Evolutionary conservation across 2,113 vertebrate species (phyloP).

Genomic region (Blennius ocellaris): DNA sequence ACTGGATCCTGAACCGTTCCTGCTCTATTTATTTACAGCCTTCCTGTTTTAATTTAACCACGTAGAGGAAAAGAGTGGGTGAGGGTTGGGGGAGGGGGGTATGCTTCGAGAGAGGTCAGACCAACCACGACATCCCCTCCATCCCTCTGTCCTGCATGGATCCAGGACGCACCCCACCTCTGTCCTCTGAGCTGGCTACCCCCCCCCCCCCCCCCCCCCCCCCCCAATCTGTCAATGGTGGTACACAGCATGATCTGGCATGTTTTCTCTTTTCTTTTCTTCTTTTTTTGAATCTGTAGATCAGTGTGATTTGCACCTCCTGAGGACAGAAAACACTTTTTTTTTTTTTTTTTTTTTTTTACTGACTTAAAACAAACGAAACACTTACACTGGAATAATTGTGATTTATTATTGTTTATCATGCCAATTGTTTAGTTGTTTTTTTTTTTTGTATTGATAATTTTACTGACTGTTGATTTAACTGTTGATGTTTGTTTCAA

Average conservation of each 20-base stretch:
- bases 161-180: slow-evolving; percentile 3
- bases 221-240: slow-evolving; percentile 18
- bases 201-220: neutral
- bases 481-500: slow-evolving; percentile 59
- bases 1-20: slow-evolving; percentile 33
- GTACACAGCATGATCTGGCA: slow-evolving; percentile 70
- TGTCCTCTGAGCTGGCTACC: no score
- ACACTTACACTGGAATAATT: slow-evolving; percentile 87
- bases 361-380: slow-evolving; percentile 74
- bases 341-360: slow-evolving; percentile 19
- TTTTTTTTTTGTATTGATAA: slow-evolving; percentile 65
- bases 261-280: slow-evolving; percentile 49
- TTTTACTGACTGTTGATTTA: slow-evolving; percentile 68
- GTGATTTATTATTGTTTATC: slow-evolving; percentile 71
- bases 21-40: slow-evolving; percentile 63
- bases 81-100: neutral
- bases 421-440: slow-evolving; percentile 41
- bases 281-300: slow-evolving; percentile 49
- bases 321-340: slow-evolving; percentile 58
- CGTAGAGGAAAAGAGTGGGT: neutral
- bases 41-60: neutral
- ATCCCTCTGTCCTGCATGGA: slow-evolving; percentile 16
- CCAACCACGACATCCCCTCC: slow-evolving; percentile 1
- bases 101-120: slow-evolving; percentile 11
- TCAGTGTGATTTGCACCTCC: slow-evolving; percentile 65